Conservation (phyloP, 2,113 vertebrate species). For the Pseudopipra pipra region DNA sequence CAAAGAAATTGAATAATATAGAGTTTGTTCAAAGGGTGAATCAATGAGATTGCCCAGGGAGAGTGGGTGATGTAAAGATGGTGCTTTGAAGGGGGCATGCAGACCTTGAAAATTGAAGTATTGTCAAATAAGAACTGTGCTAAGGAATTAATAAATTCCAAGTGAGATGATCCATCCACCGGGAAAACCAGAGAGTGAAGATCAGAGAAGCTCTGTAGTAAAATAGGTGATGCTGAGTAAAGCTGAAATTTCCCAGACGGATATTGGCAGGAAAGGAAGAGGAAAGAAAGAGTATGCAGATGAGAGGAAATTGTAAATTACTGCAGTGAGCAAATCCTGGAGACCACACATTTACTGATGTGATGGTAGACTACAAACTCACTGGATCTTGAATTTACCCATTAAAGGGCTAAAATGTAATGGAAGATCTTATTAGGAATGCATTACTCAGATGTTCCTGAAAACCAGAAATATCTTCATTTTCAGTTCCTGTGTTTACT, state of each 20-base stretch:
- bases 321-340: not conserved
- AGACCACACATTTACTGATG: not conserved
- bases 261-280: not conserved
- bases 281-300: not conserved
- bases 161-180: not conserved
- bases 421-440: not conserved
- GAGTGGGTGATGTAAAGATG: not conserved
- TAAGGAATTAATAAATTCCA: not conserved
- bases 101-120: not conserved
- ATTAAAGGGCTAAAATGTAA: not conserved
- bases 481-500: not conserved
- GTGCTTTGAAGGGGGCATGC: not conserved
- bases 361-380: not conserved
- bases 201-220: not conserved
- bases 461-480: not conserved
- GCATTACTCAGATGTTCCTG: not conserved
- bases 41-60: not conserved
- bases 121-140: not conserved
- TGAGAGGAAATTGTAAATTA: not conserved
- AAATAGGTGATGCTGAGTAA: not conserved
- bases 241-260: not conserved
- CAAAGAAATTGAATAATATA: not conserved
- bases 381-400: not conserved
- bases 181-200: not conserved
- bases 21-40: not conserved